phyloP scores from a whole-genome alignment of 2,113 vertebrate genomes.

The Elgaria multicarinata region DNA sequence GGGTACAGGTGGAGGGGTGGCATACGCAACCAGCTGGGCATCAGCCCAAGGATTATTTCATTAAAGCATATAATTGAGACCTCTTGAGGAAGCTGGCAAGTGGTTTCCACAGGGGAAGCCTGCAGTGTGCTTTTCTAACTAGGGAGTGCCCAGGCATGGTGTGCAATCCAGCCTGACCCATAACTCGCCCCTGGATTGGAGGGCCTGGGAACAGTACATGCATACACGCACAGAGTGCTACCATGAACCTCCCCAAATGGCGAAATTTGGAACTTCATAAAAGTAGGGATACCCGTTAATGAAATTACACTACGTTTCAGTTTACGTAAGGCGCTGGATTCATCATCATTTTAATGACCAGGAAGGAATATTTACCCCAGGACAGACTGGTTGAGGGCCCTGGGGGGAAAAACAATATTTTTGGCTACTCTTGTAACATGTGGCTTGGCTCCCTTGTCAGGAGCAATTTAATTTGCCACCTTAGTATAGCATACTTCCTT shows the following conservation, averaged over 20 bases:
- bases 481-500: neutral
- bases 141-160: too few species aligned
- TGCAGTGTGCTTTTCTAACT: too few species aligned
- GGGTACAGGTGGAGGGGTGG: neutral
- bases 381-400: neutral
- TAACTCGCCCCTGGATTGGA: neutral
- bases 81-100: neutral
- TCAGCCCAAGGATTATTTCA: constrained; percentile 4
- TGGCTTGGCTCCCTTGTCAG: neutral
- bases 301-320: too few species aligned
- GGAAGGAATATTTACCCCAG: neutral
- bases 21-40: neutral
- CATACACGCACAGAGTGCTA: too few species aligned
- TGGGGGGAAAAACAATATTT: neutral
- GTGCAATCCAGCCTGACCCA: neutral
- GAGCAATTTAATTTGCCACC: neutral
- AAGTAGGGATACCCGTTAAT: too few species aligned
- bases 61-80: neutral
- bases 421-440: too few species aligned
- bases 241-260: neutral
- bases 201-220: too few species aligned
- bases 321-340: neutral
- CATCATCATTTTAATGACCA: neutral
- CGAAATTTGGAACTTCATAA: neutral
- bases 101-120: neutral